Conservation (phyloP, 2,113 vertebrate species). For the Colius striatus region DNA sequence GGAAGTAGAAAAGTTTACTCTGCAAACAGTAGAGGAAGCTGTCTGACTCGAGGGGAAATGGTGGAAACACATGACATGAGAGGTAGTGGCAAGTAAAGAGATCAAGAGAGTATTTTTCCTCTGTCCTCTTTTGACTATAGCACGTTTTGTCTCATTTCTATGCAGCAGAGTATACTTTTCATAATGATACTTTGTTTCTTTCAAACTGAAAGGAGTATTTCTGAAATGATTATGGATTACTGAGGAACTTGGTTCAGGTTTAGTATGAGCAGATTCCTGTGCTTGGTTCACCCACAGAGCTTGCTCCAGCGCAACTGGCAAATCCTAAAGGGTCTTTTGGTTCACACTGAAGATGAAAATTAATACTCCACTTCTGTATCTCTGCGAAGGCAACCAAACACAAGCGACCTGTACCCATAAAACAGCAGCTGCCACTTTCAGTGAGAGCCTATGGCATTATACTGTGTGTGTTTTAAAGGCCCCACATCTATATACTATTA, state of each 20-base stretch:
- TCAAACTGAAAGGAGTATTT: neutral
- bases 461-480: accelerated
- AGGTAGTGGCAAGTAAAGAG: neutral
- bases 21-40: neutral
- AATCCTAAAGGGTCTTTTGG: neutral
- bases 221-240: neutral
- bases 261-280: accelerated
- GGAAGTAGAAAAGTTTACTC: slow-evolving; percentile 24
- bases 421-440: neutral
- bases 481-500: neutral
- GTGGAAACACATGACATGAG: neutral
- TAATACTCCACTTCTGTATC: neutral
- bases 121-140: neutral
- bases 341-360: neutral
- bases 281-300: neutral
- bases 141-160: neutral
- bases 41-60: neutral
- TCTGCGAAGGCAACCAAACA: neutral
- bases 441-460: neutral
- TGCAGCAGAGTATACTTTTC: neutral
- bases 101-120: neutral
- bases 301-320: neutral
- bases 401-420: neutral
- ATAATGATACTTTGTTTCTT: neutral
- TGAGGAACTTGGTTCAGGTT: neutral